Percentiles rank a stretch among this genome's conserved stretches.
These are phyloP conservation scores for Aleiodes sp. DNA, from an alignment of 1,140 invertebrate species.

Conservation along the genomic window DNA sequence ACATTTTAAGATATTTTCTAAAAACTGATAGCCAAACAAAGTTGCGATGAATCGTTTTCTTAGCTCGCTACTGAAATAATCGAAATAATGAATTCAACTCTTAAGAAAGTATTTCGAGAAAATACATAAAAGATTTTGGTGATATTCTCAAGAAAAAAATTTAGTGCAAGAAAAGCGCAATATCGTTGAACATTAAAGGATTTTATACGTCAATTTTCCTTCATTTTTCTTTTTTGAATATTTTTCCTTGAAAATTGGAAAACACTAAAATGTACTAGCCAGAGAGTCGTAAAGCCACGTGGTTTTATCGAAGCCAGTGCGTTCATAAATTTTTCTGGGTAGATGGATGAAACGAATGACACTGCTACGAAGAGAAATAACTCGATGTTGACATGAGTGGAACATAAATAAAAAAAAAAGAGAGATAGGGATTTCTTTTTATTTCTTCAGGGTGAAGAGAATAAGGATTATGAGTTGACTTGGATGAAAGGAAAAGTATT, in stretches of 20 bases:
- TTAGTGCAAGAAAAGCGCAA: not conserved
- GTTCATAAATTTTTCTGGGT: not conserved
- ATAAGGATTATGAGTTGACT: not conserved
- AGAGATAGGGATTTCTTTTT: not conserved
- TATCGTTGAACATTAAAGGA: not conserved
- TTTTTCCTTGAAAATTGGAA: conserved; percentile 1
- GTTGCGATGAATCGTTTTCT: too few species aligned
- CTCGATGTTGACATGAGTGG: conserved; percentile 3
- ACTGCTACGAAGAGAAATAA: not conserved
- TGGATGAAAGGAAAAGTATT: conserved; percentile 6
- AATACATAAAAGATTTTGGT: too few species aligned
- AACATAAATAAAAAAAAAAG: not conserved
- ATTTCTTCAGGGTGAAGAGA: not conserved
- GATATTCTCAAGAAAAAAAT: too few species aligned
- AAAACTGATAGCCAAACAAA: too few species aligned
- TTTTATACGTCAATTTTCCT: not conserved
- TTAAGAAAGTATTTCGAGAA: too few species aligned
- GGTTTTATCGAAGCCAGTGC: not conserved
- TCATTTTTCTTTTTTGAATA: too few species aligned
- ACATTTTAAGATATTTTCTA: too few species aligned
- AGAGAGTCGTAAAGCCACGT: not conserved
- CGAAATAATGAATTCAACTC: too few species aligned
- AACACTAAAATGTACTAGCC: not conserved
- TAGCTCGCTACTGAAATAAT: too few species aligned
- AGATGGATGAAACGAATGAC: not conserved